Base-by-base conservation (phyloP, 2,797 vertebrate genomes). In the Orestias chungarensis region DNA sequence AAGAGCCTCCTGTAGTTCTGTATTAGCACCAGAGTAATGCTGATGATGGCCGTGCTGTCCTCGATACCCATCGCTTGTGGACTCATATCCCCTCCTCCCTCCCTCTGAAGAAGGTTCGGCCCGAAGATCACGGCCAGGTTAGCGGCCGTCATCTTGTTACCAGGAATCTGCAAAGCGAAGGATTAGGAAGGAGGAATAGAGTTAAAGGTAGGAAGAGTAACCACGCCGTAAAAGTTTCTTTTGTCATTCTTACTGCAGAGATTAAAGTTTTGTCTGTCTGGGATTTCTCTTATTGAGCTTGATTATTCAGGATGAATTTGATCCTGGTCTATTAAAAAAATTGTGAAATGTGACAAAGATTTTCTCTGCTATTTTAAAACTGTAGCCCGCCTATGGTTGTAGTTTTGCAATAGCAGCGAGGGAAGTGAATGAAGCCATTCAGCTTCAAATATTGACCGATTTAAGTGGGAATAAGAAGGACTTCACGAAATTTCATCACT, bases 111-210 rank as follows among this genome's bases (percentile, higher is more conserved):
- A 73, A 99, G 91, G 89, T 96, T 95, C 14, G 97, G 96, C 29
- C 97, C 97, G n/a, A 99, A 99, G 85, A 98, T 93, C 49, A 97
- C 96, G 0, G 97, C 97, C 89, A 99, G 85, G 86, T 99, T 99
- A 0, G 93, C 93, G 0, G 93, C 91, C 0, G 97, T 97, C 97
- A 99, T 99, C 88, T 97, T 97, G 87, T 99, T 99, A 6, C 97
- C 97, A 0, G 91, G 85, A 65, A 98, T 88, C 97, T 98, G 71
- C 18, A 59, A 0, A 43, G 31, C 44, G 42, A 31, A 7, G 27
- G 47, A 33, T 49, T 15, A 33, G 44, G n/a, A 44, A 35, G n/a
- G 62, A 10, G 42, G 0, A 10, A 55, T 10, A 27, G 23, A 25
- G 43, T 6, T 38, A 29, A 20, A 31, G 20, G 10, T 4, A 3